A percentile compares a stretch with the other conserved stretches of the same genome.
phyloP scores from a whole-genome alignment of 2,888 invertebrate genomes.

The Nematopogon swammerdamellus region DNA sequence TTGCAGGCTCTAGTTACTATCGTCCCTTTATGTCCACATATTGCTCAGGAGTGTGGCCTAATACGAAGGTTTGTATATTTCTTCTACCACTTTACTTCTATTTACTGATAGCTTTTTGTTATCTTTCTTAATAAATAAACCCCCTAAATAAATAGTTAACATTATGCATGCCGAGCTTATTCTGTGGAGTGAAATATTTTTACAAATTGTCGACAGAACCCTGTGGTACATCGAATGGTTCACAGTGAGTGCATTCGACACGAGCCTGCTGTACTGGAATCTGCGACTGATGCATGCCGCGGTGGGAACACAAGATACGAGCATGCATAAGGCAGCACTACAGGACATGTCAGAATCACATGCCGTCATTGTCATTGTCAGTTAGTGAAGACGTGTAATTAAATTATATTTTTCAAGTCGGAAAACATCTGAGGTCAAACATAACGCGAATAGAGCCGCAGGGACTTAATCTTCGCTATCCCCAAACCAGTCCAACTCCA shows the following conservation, averaged over 20 bases:
- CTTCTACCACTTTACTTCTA: no score
- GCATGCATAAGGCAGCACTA: slow-evolving; percentile 14
- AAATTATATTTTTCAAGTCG: no score
- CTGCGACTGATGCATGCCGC: slow-evolving; percentile 26
- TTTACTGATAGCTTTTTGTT: no score
- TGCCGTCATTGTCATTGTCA: slow-evolving; percentile 15
- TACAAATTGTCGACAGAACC: slow-evolving; percentile 19
- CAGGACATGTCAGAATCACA: slow-evolving; percentile 29
- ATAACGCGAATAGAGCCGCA: no score
- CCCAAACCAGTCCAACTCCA: no score
- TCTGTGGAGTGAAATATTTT: no score
- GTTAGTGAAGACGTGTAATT: no score
- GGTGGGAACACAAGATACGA: slow-evolving; percentile 11
- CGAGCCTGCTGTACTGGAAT: slow-evolving; percentile 36
- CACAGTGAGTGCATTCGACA: slow-evolving; percentile 31
- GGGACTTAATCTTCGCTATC: no score
- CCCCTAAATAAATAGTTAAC: no score
- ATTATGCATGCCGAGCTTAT: no score
- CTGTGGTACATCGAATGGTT: slow-evolving; percentile 51
- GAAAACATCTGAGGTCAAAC: no score
- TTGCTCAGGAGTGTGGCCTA: slow-evolving; percentile 24
- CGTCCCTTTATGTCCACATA: slow-evolving; percentile 17
- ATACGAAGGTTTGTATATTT: slow-evolving; percentile 26
- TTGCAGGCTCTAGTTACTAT: slow-evolving; percentile 31
- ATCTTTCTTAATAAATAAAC: no score